A percentile compares a stretch with the other conserved stretches of the same genome.
These are phyloP conservation scores for Pelagia noctiluca DNA, from an alignment of 30 jellyfish, hydroid and myxozoan genomes.

Conservation along the genomic window DNA sequence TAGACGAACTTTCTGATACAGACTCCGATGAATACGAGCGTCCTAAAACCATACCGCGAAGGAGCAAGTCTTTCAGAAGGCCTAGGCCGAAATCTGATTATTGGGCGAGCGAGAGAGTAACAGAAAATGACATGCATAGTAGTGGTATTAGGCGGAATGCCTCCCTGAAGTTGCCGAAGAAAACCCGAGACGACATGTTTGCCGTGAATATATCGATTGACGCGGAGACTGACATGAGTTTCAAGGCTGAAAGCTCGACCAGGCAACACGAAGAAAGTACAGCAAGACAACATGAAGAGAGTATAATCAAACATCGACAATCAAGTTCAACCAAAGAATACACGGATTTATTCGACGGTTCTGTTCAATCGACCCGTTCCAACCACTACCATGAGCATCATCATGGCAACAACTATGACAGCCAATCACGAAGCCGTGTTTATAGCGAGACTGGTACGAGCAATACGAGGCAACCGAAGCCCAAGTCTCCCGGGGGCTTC, in stretches of 20 bases:
- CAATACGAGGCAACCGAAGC: slow-evolving; percentile 48
- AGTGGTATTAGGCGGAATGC: slow-evolving; percentile 29
- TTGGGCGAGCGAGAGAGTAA: slow-evolving; percentile 1
- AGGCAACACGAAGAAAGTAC: no score
- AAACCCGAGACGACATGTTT: slow-evolving; percentile 61
- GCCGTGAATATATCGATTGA: slow-evolving; percentile 59
- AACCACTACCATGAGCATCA: slow-evolving; percentile 41
- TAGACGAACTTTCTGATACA: slow-evolving; percentile 63
- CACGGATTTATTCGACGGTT: background rate
- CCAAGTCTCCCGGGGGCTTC: slow-evolving; percentile 78
- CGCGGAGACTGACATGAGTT: slow-evolving; percentile 11
- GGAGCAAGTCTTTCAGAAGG: slow-evolving; percentile 56
- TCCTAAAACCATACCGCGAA: slow-evolving; percentile 26
- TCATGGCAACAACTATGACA: background rate
- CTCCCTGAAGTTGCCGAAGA: slow-evolving; percentile 52
- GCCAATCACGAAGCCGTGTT: slow-evolving; percentile 19
- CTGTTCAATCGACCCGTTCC: background rate
- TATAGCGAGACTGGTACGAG: slow-evolving; percentile 57
- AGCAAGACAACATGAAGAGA: no score
- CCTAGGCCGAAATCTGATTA: slow-evolving; percentile 73
- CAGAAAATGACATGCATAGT: background rate
- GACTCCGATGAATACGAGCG: slow-evolving; percentile 40
- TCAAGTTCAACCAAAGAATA: no score
- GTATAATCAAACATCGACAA: no score
- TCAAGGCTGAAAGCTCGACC: no score